Evolutionary conservation across 1,140 invertebrate species (phyloP), one percentile per base, ranked within the genome.

Genomic region (Drosophila biarmipes): DNA sequence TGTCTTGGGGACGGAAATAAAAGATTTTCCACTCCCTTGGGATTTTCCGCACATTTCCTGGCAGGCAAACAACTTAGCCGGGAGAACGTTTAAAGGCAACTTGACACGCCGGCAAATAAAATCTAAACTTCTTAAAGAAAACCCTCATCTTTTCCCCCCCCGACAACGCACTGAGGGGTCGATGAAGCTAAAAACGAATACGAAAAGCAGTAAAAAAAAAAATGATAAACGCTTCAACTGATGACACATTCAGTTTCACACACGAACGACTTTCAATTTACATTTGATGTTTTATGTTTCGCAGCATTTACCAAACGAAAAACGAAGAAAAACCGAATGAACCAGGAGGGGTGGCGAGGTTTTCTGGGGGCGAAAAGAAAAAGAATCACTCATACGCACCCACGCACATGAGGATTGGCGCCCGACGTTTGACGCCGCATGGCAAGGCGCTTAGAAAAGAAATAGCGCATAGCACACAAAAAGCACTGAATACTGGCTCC

Each of bases 231-330:
- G 84, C 84, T 89, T 89, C 84, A 89, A 89, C 84, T 89, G 84
- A 89, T 89, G 84, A 89, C 84, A 89, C 84, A 89, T 89, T 89
- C 84, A 89, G 84, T 89, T 89, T 89, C 84, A 89, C 84, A 89
- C 84, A 89, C 84, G 84, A 89, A 89, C 84, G 84, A 89, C 76
- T 89, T 89, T 89, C 84, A 89, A 89, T 89, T 89, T 89, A 89
- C 84, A 89, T 89, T 89, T 89, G 84, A 89, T 89, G 84, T 89
- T 89, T 89, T 89, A 89, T 89, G 84, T 89, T 89, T 89, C 79
- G 79, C 85, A 89, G 84, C 84, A 80, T 89, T 89, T 89, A 89
- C 82, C 64, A 71, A 86, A 64, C 80, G 75, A 57, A 69, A 55
- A 61, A 48, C 57, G 56, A 53, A 59, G 29, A 54, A 54, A 61